Conservation (phyloP, 2,888 invertebrate genomes). For the Altica lythri region DNA sequence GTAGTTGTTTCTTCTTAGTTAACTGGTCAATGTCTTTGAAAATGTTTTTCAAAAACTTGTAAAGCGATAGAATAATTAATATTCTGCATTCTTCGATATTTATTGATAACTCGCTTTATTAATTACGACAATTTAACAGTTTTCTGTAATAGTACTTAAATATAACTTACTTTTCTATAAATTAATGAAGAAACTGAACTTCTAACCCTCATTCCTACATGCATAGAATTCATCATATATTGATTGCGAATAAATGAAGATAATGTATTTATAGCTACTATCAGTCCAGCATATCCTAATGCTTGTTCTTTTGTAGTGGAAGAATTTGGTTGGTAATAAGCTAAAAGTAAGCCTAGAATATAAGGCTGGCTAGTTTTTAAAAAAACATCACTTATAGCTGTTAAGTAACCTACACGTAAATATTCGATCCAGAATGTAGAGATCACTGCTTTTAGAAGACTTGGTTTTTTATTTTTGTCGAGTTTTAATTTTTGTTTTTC, state of each 20-base stretch:
- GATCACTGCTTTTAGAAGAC: constrained; percentile 4
- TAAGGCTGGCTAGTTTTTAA: constrained; percentile 12
- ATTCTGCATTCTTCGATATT: too few species aligned
- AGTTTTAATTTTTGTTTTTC: constrained; percentile 5
- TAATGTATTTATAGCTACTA: constrained; percentile 6
- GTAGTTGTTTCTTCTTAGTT: too few species aligned
- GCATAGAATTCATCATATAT: constrained; percentile 10
- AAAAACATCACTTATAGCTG: background rate
- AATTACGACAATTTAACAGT: too few species aligned
- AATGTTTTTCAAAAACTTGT: too few species aligned
- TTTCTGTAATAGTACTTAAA: too few species aligned
- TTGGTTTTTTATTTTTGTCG: constrained; percentile 9
- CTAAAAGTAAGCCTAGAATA: constrained; percentile 7
- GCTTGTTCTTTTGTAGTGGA: constrained; percentile 2
- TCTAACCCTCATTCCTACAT: constrained; percentile 74
- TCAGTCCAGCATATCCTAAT: constrained; percentile 3
- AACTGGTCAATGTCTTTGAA: too few species aligned
- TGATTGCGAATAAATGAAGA: constrained; percentile 2
- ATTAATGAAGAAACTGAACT: constrained; percentile 31
- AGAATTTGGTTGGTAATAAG: constrained; percentile 9
- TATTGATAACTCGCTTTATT: too few species aligned
- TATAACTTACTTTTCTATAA: constrained; percentile 71
- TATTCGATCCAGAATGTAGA: constrained; percentile 11
- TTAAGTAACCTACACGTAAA: constrained; percentile 1
- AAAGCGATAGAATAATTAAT: too few species aligned